Evolutionary conservation across 2,888 invertebrate species (phyloP).

Genomic region (Drosophila siamana): DNA sequence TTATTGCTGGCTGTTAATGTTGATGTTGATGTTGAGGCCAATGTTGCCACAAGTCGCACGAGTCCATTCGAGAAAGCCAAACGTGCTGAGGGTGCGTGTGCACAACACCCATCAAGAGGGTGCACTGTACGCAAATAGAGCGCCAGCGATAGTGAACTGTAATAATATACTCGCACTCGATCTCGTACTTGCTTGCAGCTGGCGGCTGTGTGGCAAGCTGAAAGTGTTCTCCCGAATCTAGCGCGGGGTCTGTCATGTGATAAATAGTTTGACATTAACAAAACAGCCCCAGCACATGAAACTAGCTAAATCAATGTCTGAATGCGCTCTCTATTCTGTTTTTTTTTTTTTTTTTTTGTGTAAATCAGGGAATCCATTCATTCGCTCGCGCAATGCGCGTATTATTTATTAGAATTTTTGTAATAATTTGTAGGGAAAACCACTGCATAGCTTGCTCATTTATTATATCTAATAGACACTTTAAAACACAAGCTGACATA

Average conservation of each 20-base stretch:
- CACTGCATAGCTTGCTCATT: background rate
- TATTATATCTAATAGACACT: too few species aligned
- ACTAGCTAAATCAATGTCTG: slow-evolving; percentile 27
- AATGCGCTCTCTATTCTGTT: background rate
- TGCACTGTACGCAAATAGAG: slow-evolving; percentile 48
- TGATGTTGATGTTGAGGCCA: slow-evolving; percentile 31
- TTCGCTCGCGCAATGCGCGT: background rate
- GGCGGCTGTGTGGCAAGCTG: slow-evolving; percentile 39
- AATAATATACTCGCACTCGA: slow-evolving; percentile 34
- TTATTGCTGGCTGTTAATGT: slow-evolving; percentile 20
- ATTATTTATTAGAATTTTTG: background rate
- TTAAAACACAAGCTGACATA: too few species aligned
- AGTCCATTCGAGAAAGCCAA: slow-evolving; percentile 41
- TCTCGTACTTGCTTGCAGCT: slow-evolving; percentile 19
- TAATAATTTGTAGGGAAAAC: background rate
- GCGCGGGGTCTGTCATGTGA: slow-evolving; percentile 21
- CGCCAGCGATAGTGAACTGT: slow-evolving; percentile 32
- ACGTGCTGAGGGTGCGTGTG: background rate
- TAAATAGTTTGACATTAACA: slow-evolving; percentile 39
- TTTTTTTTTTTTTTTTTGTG: background rate
- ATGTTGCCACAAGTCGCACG: slow-evolving; percentile 60
- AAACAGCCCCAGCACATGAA: slow-evolving; percentile 16
- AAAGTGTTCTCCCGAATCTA: slow-evolving; percentile 6
- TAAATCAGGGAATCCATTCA: background rate
- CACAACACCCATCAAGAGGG: slow-evolving; percentile 22